Conservation (phyloP, 2,113 vertebrate species). For the Tragelaphus buxtoni region DNA sequence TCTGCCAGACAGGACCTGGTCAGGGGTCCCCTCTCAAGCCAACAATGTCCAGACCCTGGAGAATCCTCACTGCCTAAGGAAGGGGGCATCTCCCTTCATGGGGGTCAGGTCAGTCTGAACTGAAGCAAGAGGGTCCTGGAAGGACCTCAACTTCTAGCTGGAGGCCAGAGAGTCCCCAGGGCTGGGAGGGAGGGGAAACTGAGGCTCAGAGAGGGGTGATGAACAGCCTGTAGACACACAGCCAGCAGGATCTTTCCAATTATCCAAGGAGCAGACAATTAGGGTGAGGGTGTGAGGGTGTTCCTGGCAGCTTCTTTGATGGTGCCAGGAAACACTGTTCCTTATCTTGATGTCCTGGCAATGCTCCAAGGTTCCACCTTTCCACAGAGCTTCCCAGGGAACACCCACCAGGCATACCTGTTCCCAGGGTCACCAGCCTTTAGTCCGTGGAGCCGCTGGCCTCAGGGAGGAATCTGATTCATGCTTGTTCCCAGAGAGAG, state of each 20-base stretch:
- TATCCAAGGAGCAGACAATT: neutral
- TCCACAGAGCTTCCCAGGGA: neutral
- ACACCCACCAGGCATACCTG: neutral
- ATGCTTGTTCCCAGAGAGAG: neutral
- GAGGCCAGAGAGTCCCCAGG: neutral
- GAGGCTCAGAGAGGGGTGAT: neutral
- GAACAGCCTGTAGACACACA: neutral
- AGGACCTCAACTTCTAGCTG: neutral
- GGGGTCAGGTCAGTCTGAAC: neutral
- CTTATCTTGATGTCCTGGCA: neutral
- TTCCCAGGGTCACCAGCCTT: neutral
- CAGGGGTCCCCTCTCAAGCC: neutral
- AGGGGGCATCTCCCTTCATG: neutral
- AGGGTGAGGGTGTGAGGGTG: neutral
- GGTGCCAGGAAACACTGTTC: neutral
- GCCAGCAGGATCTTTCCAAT: neutral
- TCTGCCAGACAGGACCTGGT: neutral
- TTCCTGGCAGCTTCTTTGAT: slow-evolving; percentile 17
- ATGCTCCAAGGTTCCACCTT: neutral
- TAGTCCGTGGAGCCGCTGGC: neutral
- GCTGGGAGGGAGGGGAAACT: neutral
- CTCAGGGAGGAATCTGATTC: neutral
- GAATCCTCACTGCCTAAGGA: neutral
- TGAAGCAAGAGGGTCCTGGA: neutral
- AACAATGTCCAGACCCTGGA: neutral